These are phyloP conservation scores for Crossaster papposus DNA, from an alignment of 53 echinoderm and acorn worm species.

Conservation along the genomic window DNA sequence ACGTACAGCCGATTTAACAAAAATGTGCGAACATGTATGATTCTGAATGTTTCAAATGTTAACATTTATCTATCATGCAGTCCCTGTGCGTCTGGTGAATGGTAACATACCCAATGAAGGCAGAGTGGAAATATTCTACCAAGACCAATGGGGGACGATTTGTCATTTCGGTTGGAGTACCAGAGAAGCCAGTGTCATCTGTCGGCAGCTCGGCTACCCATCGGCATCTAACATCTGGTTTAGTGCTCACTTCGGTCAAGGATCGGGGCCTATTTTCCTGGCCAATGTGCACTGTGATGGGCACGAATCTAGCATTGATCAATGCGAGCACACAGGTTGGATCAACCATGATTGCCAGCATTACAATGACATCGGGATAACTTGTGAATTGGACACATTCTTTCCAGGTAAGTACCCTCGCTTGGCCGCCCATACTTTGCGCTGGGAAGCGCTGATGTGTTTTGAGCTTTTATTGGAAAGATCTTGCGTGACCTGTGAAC, in stretches of 20 bases:
- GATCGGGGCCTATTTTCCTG: background rate
- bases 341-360: background rate
- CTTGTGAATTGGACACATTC: background rate
- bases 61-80: background rate
- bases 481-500: too few relatives aligned
- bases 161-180: background rate
- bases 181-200: background rate
- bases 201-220: background rate
- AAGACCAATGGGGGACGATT: background rate
- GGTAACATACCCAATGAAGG: constrained; percentile 4
- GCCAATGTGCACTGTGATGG: background rate
- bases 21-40: background rate
- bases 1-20: too few relatives aligned
- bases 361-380: background rate
- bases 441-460: too few relatives aligned
- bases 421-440: too few relatives aligned
- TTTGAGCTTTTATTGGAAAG: too few relatives aligned
- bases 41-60: background rate
- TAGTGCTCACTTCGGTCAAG: background rate
- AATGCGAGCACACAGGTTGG: constrained; percentile 11
- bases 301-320: background rate
- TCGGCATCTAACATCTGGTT: background rate
- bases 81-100: background rate
- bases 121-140: background rate
- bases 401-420: background rate